These are phyloP conservation scores for Chrysaora quinquecirrha DNA, from an alignment of 30 jellyfish, hydroid and myxozoan genomes.

Conservation along the genomic window DNA sequence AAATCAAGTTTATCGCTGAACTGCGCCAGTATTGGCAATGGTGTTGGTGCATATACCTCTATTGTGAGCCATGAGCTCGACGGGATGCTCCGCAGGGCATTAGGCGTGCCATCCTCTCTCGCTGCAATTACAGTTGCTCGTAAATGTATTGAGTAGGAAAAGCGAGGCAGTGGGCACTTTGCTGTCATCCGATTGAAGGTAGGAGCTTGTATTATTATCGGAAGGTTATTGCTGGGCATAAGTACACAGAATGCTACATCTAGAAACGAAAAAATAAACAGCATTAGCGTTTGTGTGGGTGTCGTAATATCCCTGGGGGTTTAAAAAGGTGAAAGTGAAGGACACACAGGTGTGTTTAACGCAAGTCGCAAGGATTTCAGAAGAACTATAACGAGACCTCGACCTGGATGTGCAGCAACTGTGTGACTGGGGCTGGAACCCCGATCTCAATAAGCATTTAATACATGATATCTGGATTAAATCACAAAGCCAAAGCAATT, in stretches of 20 bases:
- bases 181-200: constrained; percentile 5
- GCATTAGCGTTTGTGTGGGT: no score
- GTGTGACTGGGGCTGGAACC: no score
- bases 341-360: no score
- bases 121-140: constrained; percentile 45
- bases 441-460: no score
- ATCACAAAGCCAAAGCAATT: no score
- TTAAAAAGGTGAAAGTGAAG: no score
- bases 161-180: constrained; percentile 40
- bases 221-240: background rate
- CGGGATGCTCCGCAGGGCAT: background rate
- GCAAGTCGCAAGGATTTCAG: no score
- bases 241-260: constrained; percentile 30
- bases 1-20: constrained; percentile 31
- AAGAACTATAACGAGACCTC: no score
- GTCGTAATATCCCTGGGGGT: no score
- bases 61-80: constrained; percentile 19
- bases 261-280: no score
- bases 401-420: no score
- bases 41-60: constrained; percentile 71
- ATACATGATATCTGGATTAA: no score
- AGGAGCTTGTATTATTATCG: constrained; percentile 14
- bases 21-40: constrained; percentile 49
- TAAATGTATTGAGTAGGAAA: constrained; percentile 16
- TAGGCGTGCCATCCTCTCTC: constrained; percentile 7